Base-by-base conservation (phyloP, 2,113 vertebrate genomes). In the Ictalurus punctatus region DNA sequence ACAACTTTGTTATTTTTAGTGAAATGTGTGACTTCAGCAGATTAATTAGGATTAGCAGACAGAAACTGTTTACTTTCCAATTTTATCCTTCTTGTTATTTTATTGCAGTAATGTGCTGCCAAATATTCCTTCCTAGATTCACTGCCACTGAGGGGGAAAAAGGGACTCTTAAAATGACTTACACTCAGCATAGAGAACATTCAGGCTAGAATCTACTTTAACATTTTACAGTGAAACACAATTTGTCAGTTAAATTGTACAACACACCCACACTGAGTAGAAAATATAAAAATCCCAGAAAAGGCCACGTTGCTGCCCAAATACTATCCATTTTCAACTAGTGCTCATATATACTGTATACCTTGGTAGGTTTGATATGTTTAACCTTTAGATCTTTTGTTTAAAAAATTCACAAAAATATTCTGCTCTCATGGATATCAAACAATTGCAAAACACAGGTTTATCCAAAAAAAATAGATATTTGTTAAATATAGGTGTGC, bases 31-130 rank as follows among this genome's bases (percentile, higher is more conserved):
- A 79, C 14, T 48, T 86, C 16, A 44, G 76, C 34, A 79, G 58
- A 48, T 80, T 21, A 81, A 87, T 56, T 80, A 44, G 27, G 63
- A 61, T 44, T 79, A 86, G 44, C 76, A 52, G 76, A 61, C 73
- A 61, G 25, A 52, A 79, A 30, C 10, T 2, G 21, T 80, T 37
- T 67, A 48, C 40, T 87, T 86, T 44, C 30, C n/a, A 65, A 83
- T 30, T 48, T 48, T 52, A 79, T 79, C 44, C 23, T 48, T 56
- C n/a, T 73, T 4, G 44, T 63, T 67, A 65, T 81, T 84, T 80
- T 82, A 81, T 30, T 58, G 58, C 83, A 27, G 82, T 34, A 78
- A 59, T 65, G 7, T 65, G 27, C 73, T 83, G 74, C 67, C 65
- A 90, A 83, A 76, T 81, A 86, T 25, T 37, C 30, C 17, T 65